Evolutionary conservation across 2,113 vertebrate genomes (phyloP), one percentile per base, ranked within the genome.

Genomic region (Salvelinus sp.): DNA sequence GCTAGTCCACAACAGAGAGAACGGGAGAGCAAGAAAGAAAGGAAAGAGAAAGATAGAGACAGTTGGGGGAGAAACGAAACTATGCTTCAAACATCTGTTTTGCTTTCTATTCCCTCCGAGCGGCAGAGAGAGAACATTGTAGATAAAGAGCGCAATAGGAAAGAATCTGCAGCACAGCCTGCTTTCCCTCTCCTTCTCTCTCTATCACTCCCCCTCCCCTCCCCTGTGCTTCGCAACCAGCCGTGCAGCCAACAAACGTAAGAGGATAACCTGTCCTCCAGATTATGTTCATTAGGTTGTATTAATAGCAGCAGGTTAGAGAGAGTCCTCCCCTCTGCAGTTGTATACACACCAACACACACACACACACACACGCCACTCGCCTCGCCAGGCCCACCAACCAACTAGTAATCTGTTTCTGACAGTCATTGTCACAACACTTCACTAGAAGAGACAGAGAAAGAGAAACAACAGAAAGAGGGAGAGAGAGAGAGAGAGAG

Each of bases 251-350:
- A 92, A 91, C 82, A 74, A 84, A 89, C 91, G 77, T 95, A 96
- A 96, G 95, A 93, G 94, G 96, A 96, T 95, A 92, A 92, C 91
- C 90, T 92, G 87, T 86, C 89, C 83, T 77, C 72, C 87, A 93
- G 92, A 95, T 95, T 94, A 94, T 87, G 92, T 87, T 91, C 94
- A 94, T 92, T 91, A 93, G 91, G 88, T 87, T 93, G 86, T 96
- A 97, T 98, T 96, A 97, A 96, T 96, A 97, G 96, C 93, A 86
- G 86, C 85, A 90, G 90, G 90, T 93, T 93, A 81, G 76, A 38
- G 66, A 66, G 78, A 88, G 90, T 88, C 87, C 80, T 81, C 74
- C 82, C 88, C 76, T 75, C 4, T 54, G 58, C 82, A 76, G 69
- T 69, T 66, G 76, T 73, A 68, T 70, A 63, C 20, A 70, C 50